Conservation (phyloP, 2,888 invertebrate species). For the Lottia gigantea region DNA sequence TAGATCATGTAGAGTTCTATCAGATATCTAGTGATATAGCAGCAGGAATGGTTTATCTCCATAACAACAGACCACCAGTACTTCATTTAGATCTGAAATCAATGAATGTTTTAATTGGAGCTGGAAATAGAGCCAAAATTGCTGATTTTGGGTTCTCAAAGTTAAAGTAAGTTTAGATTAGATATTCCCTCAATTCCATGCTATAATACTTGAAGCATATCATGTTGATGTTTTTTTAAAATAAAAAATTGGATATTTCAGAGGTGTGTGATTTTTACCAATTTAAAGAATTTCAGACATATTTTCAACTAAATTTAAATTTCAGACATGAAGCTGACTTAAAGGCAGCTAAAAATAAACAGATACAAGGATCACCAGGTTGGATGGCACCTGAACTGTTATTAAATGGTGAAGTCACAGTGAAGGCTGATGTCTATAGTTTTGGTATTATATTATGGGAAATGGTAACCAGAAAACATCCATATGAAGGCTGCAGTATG, state of each 20-base stretch:
- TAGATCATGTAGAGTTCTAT: constrained; percentile 59
- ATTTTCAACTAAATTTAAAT: too few species aligned
- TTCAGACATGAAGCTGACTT: constrained; percentile 57
- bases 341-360: constrained; percentile 29
- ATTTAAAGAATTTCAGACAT: too few species aligned
- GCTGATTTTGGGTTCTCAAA: constrained; percentile 67
- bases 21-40: constrained; percentile 59
- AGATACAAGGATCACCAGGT: constrained; percentile 45
- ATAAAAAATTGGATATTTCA: too few species aligned
- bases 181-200: too few species aligned
- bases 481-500: constrained; percentile 55
- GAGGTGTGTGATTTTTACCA: too few species aligned
- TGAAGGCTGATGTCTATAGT: constrained; percentile 64
- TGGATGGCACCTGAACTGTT: constrained; percentile 67
- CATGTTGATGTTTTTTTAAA: too few species aligned
- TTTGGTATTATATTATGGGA: constrained; percentile 64
- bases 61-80: constrained; percentile 57
- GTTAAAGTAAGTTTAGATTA: constrained; percentile 47
- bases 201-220: too few species aligned
- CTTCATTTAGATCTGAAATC: constrained; percentile 64
- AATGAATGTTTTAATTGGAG: constrained; percentile 58
- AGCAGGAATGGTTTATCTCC: constrained; percentile 63
- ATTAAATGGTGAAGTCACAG: constrained; percentile 54
- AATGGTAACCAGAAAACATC: constrained; percentile 59
- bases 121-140: constrained; percentile 57